These are phyloP conservation scores for Pantherophis alleghaniensis DNA, from an alignment of 2,797 vertebrate genomes.

Conservation along the genomic window DNA sequence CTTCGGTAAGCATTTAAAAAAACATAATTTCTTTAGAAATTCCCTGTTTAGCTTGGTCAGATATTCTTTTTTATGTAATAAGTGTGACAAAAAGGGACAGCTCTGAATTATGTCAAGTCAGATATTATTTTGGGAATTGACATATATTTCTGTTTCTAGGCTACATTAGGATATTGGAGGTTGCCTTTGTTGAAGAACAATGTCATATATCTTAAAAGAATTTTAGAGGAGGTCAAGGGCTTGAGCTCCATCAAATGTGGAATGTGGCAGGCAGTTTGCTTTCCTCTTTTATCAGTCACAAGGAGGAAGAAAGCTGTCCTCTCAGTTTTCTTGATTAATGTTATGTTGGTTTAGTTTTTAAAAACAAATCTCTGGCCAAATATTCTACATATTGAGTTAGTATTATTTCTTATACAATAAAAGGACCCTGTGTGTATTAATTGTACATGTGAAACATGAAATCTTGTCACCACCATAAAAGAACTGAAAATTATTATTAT, in stretches of 20 bases:
- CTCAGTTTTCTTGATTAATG: not conserved
- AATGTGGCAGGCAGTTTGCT: not conserved
- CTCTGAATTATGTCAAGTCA: not conserved
- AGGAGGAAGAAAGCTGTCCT: not conserved
- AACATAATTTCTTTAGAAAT: not conserved
- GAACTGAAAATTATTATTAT: too few species aligned
- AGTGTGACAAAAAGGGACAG: not conserved
- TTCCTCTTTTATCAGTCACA: not conserved
- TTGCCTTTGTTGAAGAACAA: not conserved
- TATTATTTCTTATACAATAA: not conserved
- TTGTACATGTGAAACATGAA: not conserved
- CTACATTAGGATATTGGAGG: not conserved
- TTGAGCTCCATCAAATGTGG: not conserved
- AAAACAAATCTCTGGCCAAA: not conserved
- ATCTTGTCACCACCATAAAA: not conserved
- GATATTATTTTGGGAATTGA: not conserved
- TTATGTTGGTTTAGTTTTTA: not conserved
- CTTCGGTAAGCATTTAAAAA: not conserved
- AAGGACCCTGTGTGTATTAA: not conserved
- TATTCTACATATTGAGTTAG: not conserved
- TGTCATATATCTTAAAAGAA: not conserved
- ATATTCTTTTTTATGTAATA: not conserved
- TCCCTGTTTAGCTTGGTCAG: not conserved
- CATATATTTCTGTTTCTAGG: not conserved
- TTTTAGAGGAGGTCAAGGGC: not conserved